phyloP scores from a whole-genome alignment of 2,888 invertebrate species.

The Pachycephus smyrnensis region DNA sequence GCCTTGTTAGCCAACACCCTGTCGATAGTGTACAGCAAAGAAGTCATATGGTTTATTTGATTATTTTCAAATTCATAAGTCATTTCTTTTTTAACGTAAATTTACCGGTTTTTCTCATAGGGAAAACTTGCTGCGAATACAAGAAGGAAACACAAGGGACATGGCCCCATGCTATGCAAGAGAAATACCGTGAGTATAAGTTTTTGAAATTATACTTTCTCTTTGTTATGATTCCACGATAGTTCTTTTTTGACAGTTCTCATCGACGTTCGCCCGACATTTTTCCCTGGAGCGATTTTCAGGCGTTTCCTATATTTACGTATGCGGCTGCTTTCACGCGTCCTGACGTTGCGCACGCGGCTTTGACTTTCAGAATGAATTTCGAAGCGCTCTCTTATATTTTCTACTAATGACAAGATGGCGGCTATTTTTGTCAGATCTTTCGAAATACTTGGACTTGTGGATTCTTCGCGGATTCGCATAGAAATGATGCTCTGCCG shows the following conservation, averaged over 20 bases:
- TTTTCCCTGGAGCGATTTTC: slow-evolving; percentile 18
- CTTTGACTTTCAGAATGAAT: not conserved
- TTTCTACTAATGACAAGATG: not conserved
- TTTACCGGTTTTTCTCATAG: slow-evolving; percentile 28
- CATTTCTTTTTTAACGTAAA: not conserved
- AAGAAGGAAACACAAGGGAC: slow-evolving; percentile 36
- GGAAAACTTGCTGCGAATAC: slow-evolving; percentile 31
- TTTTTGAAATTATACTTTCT: slow-evolving; percentile 9
- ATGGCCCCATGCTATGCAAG: slow-evolving; percentile 44
- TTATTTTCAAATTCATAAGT: not conserved
- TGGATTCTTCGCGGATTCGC: not conserved
- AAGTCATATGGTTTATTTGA: not conserved
- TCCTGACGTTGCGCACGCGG: not conserved
- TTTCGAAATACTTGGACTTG: not conserved
- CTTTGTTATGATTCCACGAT: slow-evolving; percentile 9
- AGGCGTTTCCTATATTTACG: slow-evolving; percentile 9
- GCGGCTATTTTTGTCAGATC: not conserved
- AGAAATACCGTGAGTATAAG: slow-evolving; percentile 11
- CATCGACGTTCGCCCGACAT: slow-evolving; percentile 11
- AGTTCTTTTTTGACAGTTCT: slow-evolving; percentile 29
- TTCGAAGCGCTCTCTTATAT: not conserved
- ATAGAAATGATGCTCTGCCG: not conserved
- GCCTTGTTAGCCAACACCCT: slow-evolving; percentile 36
- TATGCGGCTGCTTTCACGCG: not conserved
- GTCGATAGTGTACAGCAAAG: not conserved